A percentile compares a stretch with the other conserved stretches of the same genome.
phyloP scores from a whole-genome alignment of 2,888 invertebrate genomes.

The Lasioglossum oenotherae region DNA sequence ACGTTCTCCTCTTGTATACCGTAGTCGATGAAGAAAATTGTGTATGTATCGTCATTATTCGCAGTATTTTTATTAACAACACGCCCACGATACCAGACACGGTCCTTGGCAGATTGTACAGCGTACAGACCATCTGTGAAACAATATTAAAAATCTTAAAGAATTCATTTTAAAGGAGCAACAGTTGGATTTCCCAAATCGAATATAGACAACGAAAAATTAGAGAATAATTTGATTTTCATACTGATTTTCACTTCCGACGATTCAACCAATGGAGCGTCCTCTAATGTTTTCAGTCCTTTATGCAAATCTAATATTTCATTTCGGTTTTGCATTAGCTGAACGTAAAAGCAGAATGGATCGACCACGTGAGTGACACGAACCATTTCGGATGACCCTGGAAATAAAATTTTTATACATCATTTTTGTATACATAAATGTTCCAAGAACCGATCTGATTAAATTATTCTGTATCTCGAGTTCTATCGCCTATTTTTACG shows the following conservation, averaged over 20 bases:
- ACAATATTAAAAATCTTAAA: not conserved
- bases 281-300: not conserved
- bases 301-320: slow-evolving; percentile 22
- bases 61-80: slow-evolving; percentile 81
- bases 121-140: slow-evolving; percentile 58
- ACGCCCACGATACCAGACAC: slow-evolving; percentile 89
- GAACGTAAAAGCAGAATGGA: slow-evolving; percentile 88
- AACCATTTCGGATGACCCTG: slow-evolving; percentile 34
- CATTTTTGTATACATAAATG: too few relatives aligned
- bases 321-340: slow-evolving; percentile 70
- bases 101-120: slow-evolving; percentile 78
- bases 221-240: not conserved
- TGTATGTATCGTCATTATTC: slow-evolving; percentile 81
- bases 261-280: not conserved
- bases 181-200: not conserved
- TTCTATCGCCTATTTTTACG: too few relatives aligned
- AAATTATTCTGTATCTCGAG: too few relatives aligned
- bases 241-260: slow-evolving; percentile 50
- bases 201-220: too few relatives aligned
- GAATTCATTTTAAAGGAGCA: not conserved
- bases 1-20: slow-evolving; percentile 86
- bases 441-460: too few relatives aligned
- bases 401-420: not conserved
- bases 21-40: slow-evolving; percentile 88
- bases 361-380: slow-evolving; percentile 85